A percentile compares a stretch with the other conserved stretches of the same genome.
phyloP scores from a whole-genome alignment of 1,140 invertebrate genomes.

The Polypedilum pembai region DNA sequence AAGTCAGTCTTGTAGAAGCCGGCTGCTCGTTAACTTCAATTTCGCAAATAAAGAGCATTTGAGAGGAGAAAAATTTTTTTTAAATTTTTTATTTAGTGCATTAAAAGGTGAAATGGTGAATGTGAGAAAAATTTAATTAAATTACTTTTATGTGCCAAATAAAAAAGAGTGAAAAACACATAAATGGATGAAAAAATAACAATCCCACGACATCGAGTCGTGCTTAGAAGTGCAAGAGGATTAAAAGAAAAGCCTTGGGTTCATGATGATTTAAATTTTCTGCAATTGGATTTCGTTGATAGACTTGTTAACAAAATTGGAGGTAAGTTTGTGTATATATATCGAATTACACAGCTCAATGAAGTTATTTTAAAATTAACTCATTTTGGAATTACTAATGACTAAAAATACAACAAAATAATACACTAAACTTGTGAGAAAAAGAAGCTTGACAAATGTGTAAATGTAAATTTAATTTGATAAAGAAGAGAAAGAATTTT shows the following conservation, averaged over 20 bases:
- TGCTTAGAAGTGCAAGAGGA: conserved; percentile 5
- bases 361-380: no score
- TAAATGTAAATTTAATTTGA: no score
- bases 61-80: no score
- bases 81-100: no score
- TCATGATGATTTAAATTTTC: neutral
- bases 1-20: neutral
- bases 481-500: no score
- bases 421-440: no score
- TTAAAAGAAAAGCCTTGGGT: conserved; percentile 22
- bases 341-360: no score
- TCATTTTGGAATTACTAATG: no score
- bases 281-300: conserved; percentile 10
- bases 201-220: neutral
- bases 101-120: no score
- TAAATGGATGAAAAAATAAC: neutral
- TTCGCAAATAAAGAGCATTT: neutral
- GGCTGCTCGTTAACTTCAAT: neutral
- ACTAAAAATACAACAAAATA: no score
- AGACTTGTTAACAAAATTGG: neutral
- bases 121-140: no score
- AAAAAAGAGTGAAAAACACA: neutral
- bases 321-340: neutral
- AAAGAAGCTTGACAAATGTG: no score
- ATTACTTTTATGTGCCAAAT: neutral